Evolutionary conservation across 1,140 invertebrate species (phyloP), one percentile per base, ranked within the genome.

Genomic region (Drosophila ananassae): DNA sequence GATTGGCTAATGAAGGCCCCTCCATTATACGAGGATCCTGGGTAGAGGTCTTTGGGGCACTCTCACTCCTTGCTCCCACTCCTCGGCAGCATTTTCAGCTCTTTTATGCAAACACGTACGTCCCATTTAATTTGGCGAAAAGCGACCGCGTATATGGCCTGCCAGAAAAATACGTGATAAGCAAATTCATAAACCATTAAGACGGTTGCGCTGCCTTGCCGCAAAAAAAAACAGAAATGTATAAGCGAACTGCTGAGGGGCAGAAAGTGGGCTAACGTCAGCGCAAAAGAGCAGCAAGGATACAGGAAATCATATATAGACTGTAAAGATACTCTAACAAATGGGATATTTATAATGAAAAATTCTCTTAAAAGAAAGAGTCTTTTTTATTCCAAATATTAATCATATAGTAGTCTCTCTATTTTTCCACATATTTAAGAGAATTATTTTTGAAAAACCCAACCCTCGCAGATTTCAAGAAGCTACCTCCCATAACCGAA

Each of bases 141-240:
- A 73, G 75, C 75, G 55, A 78, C 72, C 66, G 71, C 55, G 69
- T 71, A 68, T 83, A 73, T 68, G 79, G 74, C 63, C 79, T 71
- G 79, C 73, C 64, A 68, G 64, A 82, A 83, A 83, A 83, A 83
- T 83, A 83, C 79, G 79, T 83, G 79, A 83, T 83, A 83, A 83
- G 79, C 79, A 83, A 83, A 83, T 83, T 83, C 79, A 83, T 83
- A 83, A 83, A 83, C 75, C 79, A 83, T 83, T 83, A 83, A 83
- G 79, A 78, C 58, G 79, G 73, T 82, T 78, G 59, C 73, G 60
- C 64, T 68, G 71, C 39, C 51, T 55, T 21, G 3, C 30, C 25
- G n/a, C 25, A 69, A 68, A 57, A 56, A 24, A 53, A 17, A 37
- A 28, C 25, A 5, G 25, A 37, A 37, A 12, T 37, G 34, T 44